Conservation (phyloP, 2,113 vertebrate species). For the Pygoscelis antarcticus region DNA sequence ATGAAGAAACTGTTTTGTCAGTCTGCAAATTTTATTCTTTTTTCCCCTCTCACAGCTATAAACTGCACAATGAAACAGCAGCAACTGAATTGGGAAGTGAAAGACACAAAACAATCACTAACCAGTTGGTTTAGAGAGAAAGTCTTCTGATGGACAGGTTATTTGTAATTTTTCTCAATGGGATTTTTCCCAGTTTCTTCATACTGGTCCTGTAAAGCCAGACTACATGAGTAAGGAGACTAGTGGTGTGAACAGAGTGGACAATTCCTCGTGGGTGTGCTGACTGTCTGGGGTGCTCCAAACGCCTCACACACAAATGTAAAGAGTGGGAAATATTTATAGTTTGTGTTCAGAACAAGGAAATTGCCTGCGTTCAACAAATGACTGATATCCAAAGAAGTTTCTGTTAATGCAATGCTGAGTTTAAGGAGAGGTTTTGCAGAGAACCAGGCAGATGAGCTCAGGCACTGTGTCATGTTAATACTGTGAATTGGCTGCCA, state of each 20-base stretch:
- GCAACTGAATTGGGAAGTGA: not conserved
- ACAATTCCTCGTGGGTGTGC: not conserved
- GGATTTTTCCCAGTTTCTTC: not conserved
- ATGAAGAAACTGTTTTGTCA: not conserved
- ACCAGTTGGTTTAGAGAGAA: not conserved
- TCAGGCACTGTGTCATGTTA: not conserved
- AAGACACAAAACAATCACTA: not conserved
- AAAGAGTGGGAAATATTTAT: not conserved
- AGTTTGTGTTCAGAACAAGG: not conserved
- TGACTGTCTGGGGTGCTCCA: not conserved
- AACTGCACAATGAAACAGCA: not conserved
- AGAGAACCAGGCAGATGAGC: not conserved
- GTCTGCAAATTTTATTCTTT: not conserved
- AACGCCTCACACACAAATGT: not conserved
- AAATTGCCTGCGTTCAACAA: not conserved
- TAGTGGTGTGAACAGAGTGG: not conserved
- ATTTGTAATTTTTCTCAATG: not conserved
- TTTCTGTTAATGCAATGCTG: not conserved
- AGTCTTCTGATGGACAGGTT: not conserved
- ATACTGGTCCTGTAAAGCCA: not conserved
- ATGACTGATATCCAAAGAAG: not conserved
- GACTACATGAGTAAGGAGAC: not conserved
- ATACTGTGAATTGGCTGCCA: fast-evolving
- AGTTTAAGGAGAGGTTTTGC: not conserved
- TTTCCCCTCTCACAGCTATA: fast-evolving